Base-by-base conservation (phyloP, 2,888 invertebrate species). In the Rotaria macrura region DNA sequence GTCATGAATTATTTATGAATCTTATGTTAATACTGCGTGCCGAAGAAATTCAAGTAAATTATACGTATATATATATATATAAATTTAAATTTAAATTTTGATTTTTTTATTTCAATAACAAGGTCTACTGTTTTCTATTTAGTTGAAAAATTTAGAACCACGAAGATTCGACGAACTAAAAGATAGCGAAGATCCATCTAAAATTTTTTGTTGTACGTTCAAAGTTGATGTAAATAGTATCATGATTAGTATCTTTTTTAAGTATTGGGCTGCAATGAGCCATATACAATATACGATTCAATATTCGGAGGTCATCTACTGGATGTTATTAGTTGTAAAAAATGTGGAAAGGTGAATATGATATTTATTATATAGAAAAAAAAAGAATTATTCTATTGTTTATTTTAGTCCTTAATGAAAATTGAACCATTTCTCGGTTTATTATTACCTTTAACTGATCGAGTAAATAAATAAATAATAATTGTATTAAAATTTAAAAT, bases 1-100 rank as follows among this genome's bases (percentile, higher is more conserved):
- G 23, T 43, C 79, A 79, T 79, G 79, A 79, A 79, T 17, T 79
- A 25, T 79, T 79, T 79, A 79, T 79, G 79, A 79, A 79, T 79
- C 12, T 79, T 3, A 79, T 79, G 79, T 79, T 43, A 79, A 43
- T 79, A 40, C n/a, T 79, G n/a, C 40, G 43, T 14, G 43, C 79
- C 34, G 79, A 79, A 43, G 79, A 79, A n/a, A 43, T 10, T 4
- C 25, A 79, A 43, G 79, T 79, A 43, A 43, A 12, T 79, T 7
- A 29, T 40, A 25, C 3, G n/a, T 79, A n/a, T n/a, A 47, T 47
- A 47, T 14, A 9, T 47, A 14, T n/a, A n/a, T n/a, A n/a, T n/a
- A n/a, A n/a, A n/a, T n/a, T n/a, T n/a, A n/a, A n/a, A n/a, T n/a
- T n/a, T n/a, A n/a, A n/a, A n/a, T n/a, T n/a, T n/a, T n/a, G n/a